Evolutionary conservation across 2,888 invertebrate genomes (phyloP).

Genomic region (Rhamnusium bicolor): DNA sequence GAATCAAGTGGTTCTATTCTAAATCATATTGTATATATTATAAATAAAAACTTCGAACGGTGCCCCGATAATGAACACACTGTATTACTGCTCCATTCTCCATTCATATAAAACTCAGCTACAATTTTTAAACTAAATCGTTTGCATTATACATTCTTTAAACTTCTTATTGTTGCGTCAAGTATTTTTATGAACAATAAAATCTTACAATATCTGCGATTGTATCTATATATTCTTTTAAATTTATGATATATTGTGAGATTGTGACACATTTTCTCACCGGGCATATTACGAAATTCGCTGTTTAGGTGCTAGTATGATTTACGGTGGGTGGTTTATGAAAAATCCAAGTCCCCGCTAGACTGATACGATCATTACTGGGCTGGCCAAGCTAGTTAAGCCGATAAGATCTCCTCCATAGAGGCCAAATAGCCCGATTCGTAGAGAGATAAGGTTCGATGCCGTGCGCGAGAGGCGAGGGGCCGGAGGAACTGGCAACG

Average conservation of each 20-base stretch:
- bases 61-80: neutral
- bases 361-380: slow-evolving; percentile 73
- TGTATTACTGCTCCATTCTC: neutral
- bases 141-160: neutral
- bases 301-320: slow-evolving; percentile 29
- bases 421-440: slow-evolving; percentile 72
- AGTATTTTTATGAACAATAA: neutral
- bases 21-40: no score
- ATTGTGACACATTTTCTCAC: slow-evolving; percentile 27
- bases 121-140: no score
- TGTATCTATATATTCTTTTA: slow-evolving; percentile 3
- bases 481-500: slow-evolving; percentile 63
- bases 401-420: slow-evolving; percentile 74
- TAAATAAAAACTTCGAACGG: neutral
- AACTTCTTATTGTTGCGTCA: neutral
- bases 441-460: slow-evolving; percentile 61
- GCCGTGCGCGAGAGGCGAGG: slow-evolving; percentile 58
- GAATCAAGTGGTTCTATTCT: no score
- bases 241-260: slow-evolving; percentile 10
- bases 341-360: slow-evolving; percentile 57
- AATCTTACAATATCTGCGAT: slow-evolving; percentile 1
- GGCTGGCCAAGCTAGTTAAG: slow-evolving; percentile 74
- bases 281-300: slow-evolving; percentile 18
- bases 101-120: no score
- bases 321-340: slow-evolving; percentile 34